Evolutionary conservation across 2,113 vertebrate genomes (phyloP).

Genomic region (Canis aureus): DNA sequence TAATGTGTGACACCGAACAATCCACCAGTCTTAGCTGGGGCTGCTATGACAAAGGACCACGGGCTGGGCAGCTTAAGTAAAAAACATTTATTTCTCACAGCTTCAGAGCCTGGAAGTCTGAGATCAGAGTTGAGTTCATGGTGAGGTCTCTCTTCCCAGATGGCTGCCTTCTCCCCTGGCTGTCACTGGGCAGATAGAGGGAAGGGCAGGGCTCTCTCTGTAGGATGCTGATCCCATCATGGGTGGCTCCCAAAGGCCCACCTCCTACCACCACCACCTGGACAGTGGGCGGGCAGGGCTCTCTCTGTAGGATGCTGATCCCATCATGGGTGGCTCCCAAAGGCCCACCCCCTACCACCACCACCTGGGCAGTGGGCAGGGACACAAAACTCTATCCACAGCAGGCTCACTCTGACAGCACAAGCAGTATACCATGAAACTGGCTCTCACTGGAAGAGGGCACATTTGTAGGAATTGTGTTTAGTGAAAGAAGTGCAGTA

Average conservation of each 20-base stretch:
- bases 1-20: not conserved
- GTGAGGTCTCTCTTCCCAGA: not conserved
- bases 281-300: not conserved
- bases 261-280: not conserved
- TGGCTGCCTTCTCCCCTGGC: not conserved
- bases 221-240: not conserved
- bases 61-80: not conserved
- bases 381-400: not conserved
- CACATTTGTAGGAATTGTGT: accelerated
- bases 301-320: not conserved
- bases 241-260: not conserved
- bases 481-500: not conserved
- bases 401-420: not conserved
- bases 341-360: not conserved
- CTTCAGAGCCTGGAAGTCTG: not conserved
- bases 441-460: accelerated
- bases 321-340: not conserved
- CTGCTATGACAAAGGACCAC: not conserved
- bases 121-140: not conserved
- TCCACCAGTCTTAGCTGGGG: not conserved
- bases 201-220: not conserved
- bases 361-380: not conserved
- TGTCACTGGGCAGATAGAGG: not conserved
- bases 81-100: not conserved
- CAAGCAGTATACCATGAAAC: not conserved